Evolutionary conservation across 2,113 vertebrate species (phyloP), one percentile per base, ranked within the genome.

Genomic region (Gobio gobio): DNA sequence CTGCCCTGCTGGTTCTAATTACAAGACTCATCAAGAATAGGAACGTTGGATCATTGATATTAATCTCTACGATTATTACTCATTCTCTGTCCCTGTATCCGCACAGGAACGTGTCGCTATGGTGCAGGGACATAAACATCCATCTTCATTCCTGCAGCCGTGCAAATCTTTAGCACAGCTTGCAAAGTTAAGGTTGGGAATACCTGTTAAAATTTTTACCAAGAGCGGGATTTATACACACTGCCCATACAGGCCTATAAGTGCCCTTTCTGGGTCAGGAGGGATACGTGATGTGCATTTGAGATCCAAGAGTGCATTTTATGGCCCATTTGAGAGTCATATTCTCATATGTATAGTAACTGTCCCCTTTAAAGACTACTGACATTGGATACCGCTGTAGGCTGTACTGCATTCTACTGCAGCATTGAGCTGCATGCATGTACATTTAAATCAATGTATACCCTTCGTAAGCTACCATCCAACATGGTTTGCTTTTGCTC

Each of bases 1-100:
- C 90, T 86, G 29, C 92, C 89, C 89, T 66, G 88, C 88, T 90
- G 86, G 89, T 91, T 89, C 87, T 91, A 91, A 93, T 94, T 93
- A 94, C 82, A 87, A 85, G 86, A 89, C 88, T 91, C 90, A 91
- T 90, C 91, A 90, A 92, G 91, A 92, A 91, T 91, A 91, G 89
- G 87, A 90, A 84, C 79, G 76, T 91, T 92, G 91, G 91, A 92
- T 94, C 91, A 93, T 93, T 81, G 89, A 91, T 94, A 94, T 93
- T 93, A 91, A 93, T 93, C 88, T 80, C 82, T 83, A 83, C 87
- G 83, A 94, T 93, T 93, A 93, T 90, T 91, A 91, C 90, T 91
- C 90, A 92, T 93, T 92, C 82, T 83, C 88, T 87, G 29, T 78
- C 74, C 81, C 75, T 83, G 88, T 82, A 73, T 66, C 70, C 33